A percentile compares a stretch with the other conserved stretches of the same genome.
These are phyloP conservation scores for Hydrozoanthus tunicans DNA, from an alignment of 64 coral and sea anemone species.

Conservation along the genomic window DNA sequence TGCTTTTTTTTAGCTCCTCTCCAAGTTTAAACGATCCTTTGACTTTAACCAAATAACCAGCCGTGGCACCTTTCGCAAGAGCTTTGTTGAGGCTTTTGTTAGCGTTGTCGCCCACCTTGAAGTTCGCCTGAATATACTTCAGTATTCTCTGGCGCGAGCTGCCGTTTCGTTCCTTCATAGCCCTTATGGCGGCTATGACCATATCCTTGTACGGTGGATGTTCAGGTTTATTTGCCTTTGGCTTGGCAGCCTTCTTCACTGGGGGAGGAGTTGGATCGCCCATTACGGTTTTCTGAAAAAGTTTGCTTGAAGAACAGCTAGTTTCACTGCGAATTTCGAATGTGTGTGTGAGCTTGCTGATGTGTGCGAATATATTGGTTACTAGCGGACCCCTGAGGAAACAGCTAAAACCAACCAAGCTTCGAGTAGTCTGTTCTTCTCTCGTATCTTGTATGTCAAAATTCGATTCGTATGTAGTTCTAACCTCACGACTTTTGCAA, in stretches of 20 bases:
- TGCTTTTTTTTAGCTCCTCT: neutral
- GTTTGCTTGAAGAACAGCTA: too few species aligned
- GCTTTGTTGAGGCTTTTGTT: neutral
- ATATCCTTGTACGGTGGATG: neutral
- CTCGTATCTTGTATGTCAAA: neutral
- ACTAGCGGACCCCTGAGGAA: constrained; percentile 6
- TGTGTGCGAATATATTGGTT: neutral
- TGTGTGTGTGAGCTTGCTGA: neutral
- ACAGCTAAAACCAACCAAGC: neutral
- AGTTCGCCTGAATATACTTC: neutral
- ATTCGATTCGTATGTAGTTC: neutral
- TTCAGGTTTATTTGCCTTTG: neutral
- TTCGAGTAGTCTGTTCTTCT: neutral
- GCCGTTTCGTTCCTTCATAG: neutral
- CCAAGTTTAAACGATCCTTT: neutral
- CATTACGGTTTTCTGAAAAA: neutral
- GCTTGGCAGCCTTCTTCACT: neutral
- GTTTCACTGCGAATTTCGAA: neutral
- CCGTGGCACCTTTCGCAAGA: neutral
- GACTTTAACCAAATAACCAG: neutral
- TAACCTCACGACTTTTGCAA: neutral
- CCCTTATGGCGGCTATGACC: neutral
- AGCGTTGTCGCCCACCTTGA: neutral
- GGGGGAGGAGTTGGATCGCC: neutral
- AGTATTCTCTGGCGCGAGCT: neutral